These are phyloP conservation scores for Oplegnathus fasciatus DNA, from an alignment of 2,113 vertebrate species.

Conservation along the genomic window DNA sequence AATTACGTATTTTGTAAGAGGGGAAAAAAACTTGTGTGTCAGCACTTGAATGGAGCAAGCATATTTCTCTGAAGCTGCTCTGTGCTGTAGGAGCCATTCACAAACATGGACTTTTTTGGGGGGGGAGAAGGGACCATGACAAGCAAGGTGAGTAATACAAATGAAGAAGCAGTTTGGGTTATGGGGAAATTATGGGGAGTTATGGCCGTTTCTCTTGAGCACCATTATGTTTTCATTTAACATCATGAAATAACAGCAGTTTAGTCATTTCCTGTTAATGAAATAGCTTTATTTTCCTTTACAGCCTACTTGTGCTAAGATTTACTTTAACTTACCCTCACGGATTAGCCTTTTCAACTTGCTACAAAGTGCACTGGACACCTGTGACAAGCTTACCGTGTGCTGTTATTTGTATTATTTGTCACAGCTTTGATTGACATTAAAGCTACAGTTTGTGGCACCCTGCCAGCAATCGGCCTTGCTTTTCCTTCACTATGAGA, in stretches of 20 bases:
- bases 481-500: slow-evolving; percentile 31
- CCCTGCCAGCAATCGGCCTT: slow-evolving; percentile 14
- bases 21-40: slow-evolving; percentile 33
- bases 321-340: not conserved
- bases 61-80: slow-evolving; percentile 2
- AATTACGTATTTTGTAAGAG: slow-evolving; percentile 48
- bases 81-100: not conserved
- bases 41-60: slow-evolving; percentile 23
- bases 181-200: not conserved
- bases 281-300: not conserved
- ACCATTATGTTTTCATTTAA: not conserved
- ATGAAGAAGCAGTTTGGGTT: not conserved
- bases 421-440: slow-evolving; percentile 39
- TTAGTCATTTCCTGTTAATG: not conserved
- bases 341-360: not conserved
- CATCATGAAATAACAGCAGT: not conserved
- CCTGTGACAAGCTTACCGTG: not conserved
- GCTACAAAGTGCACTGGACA: not conserved
- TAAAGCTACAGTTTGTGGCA: slow-evolving; percentile 43
- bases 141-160: slow-evolving; percentile 2
- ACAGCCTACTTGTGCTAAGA: not conserved
- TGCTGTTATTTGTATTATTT: not conserved
- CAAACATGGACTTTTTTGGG: not conserved
- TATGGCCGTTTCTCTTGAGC: not conserved
- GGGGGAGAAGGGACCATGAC: not conserved